Evolutionary conservation across 2,888 invertebrate genomes (phyloP).

Genomic region (Syrista parreyssii): DNA sequence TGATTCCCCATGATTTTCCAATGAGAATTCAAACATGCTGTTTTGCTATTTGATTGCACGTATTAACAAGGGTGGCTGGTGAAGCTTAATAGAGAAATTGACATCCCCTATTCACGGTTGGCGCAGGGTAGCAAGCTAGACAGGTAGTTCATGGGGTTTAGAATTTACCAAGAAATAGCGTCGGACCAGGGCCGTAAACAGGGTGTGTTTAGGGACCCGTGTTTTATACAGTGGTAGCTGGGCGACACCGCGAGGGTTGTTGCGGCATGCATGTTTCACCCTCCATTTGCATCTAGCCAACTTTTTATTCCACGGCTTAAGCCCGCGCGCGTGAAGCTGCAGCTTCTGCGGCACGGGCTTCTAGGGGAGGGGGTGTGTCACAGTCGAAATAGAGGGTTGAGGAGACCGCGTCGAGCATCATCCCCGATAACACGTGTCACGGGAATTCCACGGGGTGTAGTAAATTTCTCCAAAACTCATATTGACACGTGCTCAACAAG

Average conservation of each 20-base stretch:
- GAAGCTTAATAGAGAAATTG: background rate
- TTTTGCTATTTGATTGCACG: background rate
- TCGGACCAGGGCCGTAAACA: background rate
- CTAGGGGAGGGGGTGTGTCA: conserved; percentile 21
- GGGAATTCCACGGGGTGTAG: conserved; percentile 35
- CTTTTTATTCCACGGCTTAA: conserved; percentile 41
- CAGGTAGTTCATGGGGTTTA: background rate
- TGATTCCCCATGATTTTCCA: background rate
- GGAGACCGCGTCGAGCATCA: conserved; percentile 21
- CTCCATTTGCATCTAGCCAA: conserved; percentile 44
- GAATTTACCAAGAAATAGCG: background rate
- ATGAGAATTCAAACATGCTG: background rate
- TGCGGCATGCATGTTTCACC: conserved; percentile 47
- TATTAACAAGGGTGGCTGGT: background rate
- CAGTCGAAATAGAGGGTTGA: background rate
- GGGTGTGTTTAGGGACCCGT: background rate
- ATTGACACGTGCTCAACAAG: conserved; percentile 45
- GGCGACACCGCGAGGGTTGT: background rate
- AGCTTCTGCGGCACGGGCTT: conserved; percentile 22
- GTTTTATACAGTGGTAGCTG: background rate
- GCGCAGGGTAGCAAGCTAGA: background rate
- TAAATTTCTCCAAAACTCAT: conserved; percentile 39
- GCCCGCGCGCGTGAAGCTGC: conserved; percentile 11
- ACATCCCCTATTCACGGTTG: background rate
- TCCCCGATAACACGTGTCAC: conserved; percentile 24